Base-by-base conservation (phyloP, 2,888 invertebrate genomes). In the Ichneumoninae sp. region DNA sequence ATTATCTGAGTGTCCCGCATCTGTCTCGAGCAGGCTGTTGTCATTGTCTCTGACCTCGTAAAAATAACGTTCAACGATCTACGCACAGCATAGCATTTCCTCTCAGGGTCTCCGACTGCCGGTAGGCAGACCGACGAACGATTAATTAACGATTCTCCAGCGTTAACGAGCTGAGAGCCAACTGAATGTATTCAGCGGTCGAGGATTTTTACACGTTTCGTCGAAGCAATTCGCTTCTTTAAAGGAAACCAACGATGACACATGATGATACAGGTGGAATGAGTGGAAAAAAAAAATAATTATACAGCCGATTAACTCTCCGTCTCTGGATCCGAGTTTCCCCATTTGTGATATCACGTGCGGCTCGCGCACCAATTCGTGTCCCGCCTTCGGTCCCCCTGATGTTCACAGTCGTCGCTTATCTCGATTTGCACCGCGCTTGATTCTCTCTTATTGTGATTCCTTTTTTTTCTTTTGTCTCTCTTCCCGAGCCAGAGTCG, bases 381-480 rank as follows among this genome's bases (percentile, higher is more conserved):
- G 73, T 57, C 13, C n/a, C 16, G 22, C 2, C 54, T 54, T 22
- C 16, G 10, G 16, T 16, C 36, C 8, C 33, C n/a, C n/a, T 1
- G 1, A 3, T 19, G 16, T 63, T 36, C 26, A 57, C 57, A 13
- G 26, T 26, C 8, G 19, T 57, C 57, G 26, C 26, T 73, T 60
- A 73, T 73, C 73, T 40, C n/a, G 73, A 57, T 30, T 71, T 19
- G 40, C 71, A 71, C 8, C 54, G 54, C 22, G 54, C 1, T 36
- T 26, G 71, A 16, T 73, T 57, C 40, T 44, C 40, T 40, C 57
- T 57, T 44, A 26, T 73, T 73, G 40, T 60, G 40, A 13, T 60
- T 52, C 16, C 10, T 4, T 3, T 13, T 16, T 13, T 44, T 16
- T 16, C 3, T 44, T 63, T 40, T 63, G 16, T 71, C 19, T 73